A percentile compares a stretch with the other conserved stretches of the same genome.
These are phyloP conservation scores for Ectropis grisescens DNA, from an alignment of 1,140 invertebrate species.

Conservation along the genomic window DNA sequence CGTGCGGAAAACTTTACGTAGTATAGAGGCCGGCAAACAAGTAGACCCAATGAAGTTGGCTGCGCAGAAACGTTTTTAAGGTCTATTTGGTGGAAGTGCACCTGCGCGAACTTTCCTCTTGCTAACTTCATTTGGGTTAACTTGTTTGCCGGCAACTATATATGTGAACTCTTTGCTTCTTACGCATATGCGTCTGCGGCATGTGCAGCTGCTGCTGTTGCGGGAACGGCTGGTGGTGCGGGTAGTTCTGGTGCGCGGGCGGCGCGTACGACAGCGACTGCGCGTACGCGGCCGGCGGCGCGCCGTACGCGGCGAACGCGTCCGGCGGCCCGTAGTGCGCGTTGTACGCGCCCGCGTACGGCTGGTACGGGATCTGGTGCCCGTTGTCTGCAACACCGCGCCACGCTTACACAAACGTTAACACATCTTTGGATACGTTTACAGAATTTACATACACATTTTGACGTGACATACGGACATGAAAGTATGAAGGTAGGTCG, in stretches of 20 bases:
- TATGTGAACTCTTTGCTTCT: too few relatives aligned
- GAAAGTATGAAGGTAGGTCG: too few relatives aligned
- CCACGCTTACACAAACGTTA: constrained; percentile 22
- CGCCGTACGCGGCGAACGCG: constrained; percentile 58
- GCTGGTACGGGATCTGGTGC: constrained; percentile 67
- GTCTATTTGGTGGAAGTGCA: too few relatives aligned
- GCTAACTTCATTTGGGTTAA: too few relatives aligned
- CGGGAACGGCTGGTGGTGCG: constrained; percentile 55
- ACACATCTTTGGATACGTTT: constrained; percentile 3
- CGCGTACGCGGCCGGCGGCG: constrained; percentile 61
- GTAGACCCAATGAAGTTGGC: too few relatives aligned
- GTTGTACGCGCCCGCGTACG: constrained; percentile 65
- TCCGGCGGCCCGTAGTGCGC: constrained; percentile 66
- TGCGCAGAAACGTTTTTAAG: too few relatives aligned
- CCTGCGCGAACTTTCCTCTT: too few relatives aligned
- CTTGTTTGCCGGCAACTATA: too few relatives aligned
- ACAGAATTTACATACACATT: too few relatives aligned
- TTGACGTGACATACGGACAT: too few relatives aligned
- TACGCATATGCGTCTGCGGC: constrained; percentile 62
- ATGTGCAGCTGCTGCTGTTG: constrained; percentile 61
- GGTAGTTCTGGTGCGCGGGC: constrained; percentile 66
- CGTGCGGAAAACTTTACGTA: too few relatives aligned
- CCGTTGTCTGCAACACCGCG: constrained; percentile 70
- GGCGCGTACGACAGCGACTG: constrained; percentile 61
- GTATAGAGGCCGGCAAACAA: too few relatives aligned